Conservation (phyloP, 2,113 vertebrate genomes). For the Emberiza fucata region DNA sequence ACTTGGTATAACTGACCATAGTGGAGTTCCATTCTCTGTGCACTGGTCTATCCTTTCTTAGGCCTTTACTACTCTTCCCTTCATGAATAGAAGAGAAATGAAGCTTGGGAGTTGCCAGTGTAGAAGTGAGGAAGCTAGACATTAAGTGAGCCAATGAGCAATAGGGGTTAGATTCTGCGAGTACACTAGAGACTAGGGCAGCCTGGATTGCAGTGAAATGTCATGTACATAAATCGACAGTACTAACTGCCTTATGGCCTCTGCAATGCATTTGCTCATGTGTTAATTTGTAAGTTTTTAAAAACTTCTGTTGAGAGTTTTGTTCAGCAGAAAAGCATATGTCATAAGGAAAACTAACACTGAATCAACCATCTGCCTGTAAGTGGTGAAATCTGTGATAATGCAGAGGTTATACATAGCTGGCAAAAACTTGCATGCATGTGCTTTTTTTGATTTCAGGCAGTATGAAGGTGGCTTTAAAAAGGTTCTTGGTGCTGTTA, state of each 20-base stretch:
- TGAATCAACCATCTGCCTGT: neutral
- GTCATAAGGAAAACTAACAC: neutral
- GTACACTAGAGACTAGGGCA: neutral
- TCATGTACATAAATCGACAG: neutral
- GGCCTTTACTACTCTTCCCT: neutral
- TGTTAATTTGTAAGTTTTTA: neutral
- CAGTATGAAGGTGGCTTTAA: neutral
- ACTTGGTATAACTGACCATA: neutral
- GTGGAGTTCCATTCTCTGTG: neutral
- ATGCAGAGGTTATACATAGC: neutral
- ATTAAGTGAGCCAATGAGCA: neutral
- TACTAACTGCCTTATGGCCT: neutral
- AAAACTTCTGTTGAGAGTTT: neutral
- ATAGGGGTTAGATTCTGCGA: neutral
- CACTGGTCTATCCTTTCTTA: accelerated
- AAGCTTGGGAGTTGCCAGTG: neutral
- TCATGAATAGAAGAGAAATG: neutral
- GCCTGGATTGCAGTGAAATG: neutral
- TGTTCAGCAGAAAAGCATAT: neutral
- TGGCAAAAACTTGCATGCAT: neutral
- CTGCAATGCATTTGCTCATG: neutral
- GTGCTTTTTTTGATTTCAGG: neutral
- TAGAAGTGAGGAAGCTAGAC: neutral
- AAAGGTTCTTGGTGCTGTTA: neutral
- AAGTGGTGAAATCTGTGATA: neutral